Evolutionary conservation across 1,140 invertebrate genomes (phyloP), one percentile per base, ranked within the genome.

Genomic region (Camponotus floridanus): DNA sequence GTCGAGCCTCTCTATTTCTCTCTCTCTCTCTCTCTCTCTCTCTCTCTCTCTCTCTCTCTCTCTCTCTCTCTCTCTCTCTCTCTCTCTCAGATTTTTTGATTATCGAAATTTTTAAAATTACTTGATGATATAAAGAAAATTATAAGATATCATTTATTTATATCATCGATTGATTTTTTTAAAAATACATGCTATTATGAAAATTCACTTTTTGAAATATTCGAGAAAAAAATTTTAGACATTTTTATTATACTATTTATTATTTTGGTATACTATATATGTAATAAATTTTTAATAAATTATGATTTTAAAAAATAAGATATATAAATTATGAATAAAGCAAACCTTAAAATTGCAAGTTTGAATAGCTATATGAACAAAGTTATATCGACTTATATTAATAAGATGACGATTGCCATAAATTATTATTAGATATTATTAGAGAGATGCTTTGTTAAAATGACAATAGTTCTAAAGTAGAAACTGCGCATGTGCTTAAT

Each of bases 21-120:
- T 31, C 21, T 21, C 15, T 59, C 13, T 59, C 5, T 71, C 21
- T 70, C 21, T 70, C 15, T 31, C 21, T 26, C 18, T 39, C 15
- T 21, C 6, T 79, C n/a, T 62, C 26, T 26, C 26, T 26, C 26
- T 26, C 26, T 26, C 26, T 67, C 33, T 42, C 8, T 45, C 4
- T 5, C 33, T 42, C 21, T 15, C 15, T 59, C 13, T 42, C 5
- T 71, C 21, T 70, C 15, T 68, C 15, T 31, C 21, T 26, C 18
- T 39, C 15, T 21, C 6, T 79, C 2, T 42, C 9, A 42, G 8
- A 9, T 83, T 73, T 39, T 83, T 36, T 1, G 7, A 61, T 7
- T 2, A 13, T 61, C 26, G 11, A 73, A 83, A 73, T 73, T 62
- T 39, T 81, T 55, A 15, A 48, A 73, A 71, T 39, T 71, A 81